phyloP scores from a whole-genome alignment of 2,797 vertebrate genomes.

The Anas bernieri region DNA sequence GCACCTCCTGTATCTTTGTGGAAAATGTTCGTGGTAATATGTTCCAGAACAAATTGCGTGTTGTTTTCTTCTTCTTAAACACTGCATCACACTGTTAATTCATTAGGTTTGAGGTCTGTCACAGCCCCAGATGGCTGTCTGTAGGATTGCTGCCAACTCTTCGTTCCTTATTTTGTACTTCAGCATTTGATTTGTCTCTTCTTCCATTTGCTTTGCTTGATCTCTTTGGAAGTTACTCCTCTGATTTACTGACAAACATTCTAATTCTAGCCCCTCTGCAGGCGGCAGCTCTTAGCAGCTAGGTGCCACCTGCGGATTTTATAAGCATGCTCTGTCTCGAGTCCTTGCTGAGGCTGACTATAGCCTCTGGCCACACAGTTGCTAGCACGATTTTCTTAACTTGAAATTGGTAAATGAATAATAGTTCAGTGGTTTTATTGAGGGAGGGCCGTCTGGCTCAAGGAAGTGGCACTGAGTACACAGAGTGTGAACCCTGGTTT shows the following conservation, averaged over 20 bases:
- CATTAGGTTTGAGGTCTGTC: conserved; percentile 55
- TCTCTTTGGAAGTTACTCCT: background rate
- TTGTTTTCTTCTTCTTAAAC: conserved; percentile 9
- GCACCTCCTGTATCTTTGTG: background rate
- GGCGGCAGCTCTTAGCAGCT: background rate
- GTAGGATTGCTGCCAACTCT: conserved; percentile 35
- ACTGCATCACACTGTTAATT: conserved; percentile 58
- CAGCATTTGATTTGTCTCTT: conserved; percentile 2
- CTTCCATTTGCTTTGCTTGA: background rate
- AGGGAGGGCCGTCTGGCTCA: background rate
- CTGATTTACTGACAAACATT: background rate
- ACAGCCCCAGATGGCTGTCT: conserved; percentile 57
- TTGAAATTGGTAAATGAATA: conserved; percentile 55
- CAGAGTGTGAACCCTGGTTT: background rate
- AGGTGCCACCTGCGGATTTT: background rate
- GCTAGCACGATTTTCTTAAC: background rate
- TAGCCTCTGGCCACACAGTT: conserved; percentile 3
- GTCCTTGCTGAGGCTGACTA: background rate
- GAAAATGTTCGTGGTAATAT: conserved; percentile 33
- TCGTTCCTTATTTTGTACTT: conserved; percentile 25
- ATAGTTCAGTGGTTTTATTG: conserved; percentile 13
- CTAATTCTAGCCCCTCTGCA: background rate
- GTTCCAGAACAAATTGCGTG: conserved; percentile 33
- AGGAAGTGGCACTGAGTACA: background rate
- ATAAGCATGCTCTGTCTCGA: background rate